Base-by-base conservation (phyloP, 2,797 vertebrate species). In the Poecile montanus region DNA sequence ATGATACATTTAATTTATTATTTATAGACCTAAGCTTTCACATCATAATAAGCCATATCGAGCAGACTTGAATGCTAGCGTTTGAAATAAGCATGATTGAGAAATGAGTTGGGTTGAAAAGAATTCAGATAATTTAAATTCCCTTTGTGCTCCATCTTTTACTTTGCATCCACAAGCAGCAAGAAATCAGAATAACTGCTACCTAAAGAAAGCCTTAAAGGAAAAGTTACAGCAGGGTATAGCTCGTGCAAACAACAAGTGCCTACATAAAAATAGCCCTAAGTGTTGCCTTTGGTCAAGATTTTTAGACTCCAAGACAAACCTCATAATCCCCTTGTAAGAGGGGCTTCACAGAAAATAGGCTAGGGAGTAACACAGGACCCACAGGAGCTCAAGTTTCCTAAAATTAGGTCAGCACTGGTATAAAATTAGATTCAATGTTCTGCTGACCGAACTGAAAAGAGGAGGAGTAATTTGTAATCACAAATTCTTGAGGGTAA, bases 381-480 rank as follows among this genome's bases (percentile, higher is more conserved):
- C 88, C 68, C 63, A 82, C 11, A 91, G 89, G 62, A 89, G 14
- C 81, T 53, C 40, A 29, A 40, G 27, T 62, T 96, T 88, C 63
- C 79, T 71, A 77, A 92, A 97, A 95, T 92, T 85, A 96, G 96
- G 96, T 96, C 95, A 96, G 47, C 30, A 48, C 56, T 65, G 61
- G 42, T 89, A 62, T 90, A 91, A 95, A 96, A 91, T 91, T 94
- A 96, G 92, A 95, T 89, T 89, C 73, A 65, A 9, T 42, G 51
- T 95, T 95, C 93, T 95, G 94, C 96, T 96, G 95, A 97, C 87
- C 30, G 1, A 97, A 94, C 84, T 11, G 13, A 91, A 87, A 91
- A 88, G 50, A 89, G 47, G 29, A 73, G 56, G 50, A 92, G 56
- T 71, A 58, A 89, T 93, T 89, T 90, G 90, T 93, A 85, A 88